Evolutionary conservation across 2,888 invertebrate species (phyloP).

Genomic region (Stramonita haemastoma): DNA sequence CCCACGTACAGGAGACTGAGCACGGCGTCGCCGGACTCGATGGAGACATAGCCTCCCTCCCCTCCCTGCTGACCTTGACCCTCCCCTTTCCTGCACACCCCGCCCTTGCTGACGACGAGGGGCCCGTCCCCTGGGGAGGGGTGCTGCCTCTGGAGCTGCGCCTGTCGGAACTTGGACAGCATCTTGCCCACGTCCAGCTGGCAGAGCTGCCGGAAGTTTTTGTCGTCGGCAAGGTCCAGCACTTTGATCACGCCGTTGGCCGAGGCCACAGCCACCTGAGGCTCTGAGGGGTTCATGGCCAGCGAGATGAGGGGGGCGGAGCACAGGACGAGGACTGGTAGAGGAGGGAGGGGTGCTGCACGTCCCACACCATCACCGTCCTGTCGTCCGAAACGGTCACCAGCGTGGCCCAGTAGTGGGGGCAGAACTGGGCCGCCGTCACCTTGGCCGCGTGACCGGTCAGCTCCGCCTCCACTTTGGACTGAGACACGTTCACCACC

Average conservation of each 20-base stretch:
- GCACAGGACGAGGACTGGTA: slow-evolving; percentile 72
- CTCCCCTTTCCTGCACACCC: slow-evolving; percentile 22
- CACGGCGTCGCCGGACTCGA: slow-evolving; percentile 35
- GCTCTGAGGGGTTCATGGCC: slow-evolving; percentile 65
- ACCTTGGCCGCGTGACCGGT: slow-evolving; percentile 70
- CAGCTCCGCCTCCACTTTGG: slow-evolving; percentile 59
- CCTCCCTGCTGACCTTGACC: background rate
- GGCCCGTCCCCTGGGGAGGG: slow-evolving; percentile 9
- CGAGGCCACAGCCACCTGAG: slow-evolving; percentile 69
- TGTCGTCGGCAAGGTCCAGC: slow-evolving; percentile 72
- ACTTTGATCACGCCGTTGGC: slow-evolving; percentile 71
- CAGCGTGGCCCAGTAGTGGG: slow-evolving; percentile 71
- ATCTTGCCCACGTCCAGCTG: slow-evolving; percentile 67
- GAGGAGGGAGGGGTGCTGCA: slow-evolving; percentile 61
- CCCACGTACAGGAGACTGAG: slow-evolving; percentile 33
- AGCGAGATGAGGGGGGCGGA: slow-evolving; percentile 72
- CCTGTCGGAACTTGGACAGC: slow-evolving; percentile 54
- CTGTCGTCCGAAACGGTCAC: slow-evolving; percentile 74
- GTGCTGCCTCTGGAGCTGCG: slow-evolving; percentile 12
- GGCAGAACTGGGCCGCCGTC: slow-evolving; percentile 72
- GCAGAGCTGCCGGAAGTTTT: slow-evolving; percentile 70
- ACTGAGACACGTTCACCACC: slow-evolving; percentile 60
- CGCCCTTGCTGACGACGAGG: slow-evolving; percentile 34
- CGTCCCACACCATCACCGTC: slow-evolving; percentile 75
- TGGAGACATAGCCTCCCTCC: background rate